Conservation (phyloP, 2,113 vertebrate genomes). For the Xiphias gladius region DNA sequence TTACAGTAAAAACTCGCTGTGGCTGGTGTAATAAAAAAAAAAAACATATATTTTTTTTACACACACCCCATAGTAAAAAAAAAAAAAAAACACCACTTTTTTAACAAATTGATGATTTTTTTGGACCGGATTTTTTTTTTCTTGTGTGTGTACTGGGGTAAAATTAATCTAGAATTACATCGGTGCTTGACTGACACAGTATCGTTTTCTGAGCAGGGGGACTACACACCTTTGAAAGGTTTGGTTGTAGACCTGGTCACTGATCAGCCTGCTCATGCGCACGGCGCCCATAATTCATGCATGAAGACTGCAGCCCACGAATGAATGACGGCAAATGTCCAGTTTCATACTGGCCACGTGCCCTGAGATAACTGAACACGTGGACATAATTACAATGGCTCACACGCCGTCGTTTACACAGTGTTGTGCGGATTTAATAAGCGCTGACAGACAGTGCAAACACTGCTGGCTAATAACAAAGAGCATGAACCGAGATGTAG, state of each 20-base stretch:
- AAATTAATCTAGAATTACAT: too few relatives aligned
- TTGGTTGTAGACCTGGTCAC: not conserved
- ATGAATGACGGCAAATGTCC: not conserved
- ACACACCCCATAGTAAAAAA: too few relatives aligned
- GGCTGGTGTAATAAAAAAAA: too few relatives aligned
- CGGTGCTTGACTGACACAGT: too few relatives aligned
- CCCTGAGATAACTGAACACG: slow-evolving; percentile 22
- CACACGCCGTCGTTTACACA: slow-evolving; percentile 42
- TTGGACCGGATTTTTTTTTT: too few relatives aligned
- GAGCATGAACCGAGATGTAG: slow-evolving; percentile 8
- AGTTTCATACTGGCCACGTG: not conserved
- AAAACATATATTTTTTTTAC: too few relatives aligned
- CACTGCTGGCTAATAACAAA: slow-evolving; percentile 19
- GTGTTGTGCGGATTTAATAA: slow-evolving; percentile 38
- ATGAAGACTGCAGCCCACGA: not conserved
- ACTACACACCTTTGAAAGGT: too few relatives aligned
- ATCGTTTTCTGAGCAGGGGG: too few relatives aligned
- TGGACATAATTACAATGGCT: slow-evolving; percentile 11
- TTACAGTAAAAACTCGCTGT: too few relatives aligned
- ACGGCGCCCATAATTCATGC: not conserved
- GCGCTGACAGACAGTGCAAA: slow-evolving; percentile 31
- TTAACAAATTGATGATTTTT: too few relatives aligned
- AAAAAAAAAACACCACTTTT: too few relatives aligned
- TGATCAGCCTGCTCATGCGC: not conserved
- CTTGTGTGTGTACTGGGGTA: too few relatives aligned